phyloP scores from a whole-genome alignment of 2,888 invertebrate species.

The Anticlea derivata region DNA sequence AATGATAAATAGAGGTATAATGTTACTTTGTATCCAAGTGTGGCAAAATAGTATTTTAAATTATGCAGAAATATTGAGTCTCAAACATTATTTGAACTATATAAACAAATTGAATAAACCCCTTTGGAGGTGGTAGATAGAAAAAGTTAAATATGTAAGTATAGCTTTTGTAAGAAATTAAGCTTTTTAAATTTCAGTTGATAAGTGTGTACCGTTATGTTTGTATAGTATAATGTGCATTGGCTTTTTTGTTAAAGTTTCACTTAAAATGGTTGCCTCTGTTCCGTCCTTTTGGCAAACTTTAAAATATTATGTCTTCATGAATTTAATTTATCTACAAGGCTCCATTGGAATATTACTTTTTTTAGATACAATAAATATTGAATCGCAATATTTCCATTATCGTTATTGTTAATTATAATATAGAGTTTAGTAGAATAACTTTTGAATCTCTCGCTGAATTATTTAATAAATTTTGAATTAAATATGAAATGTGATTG shows the following conservation, averaged over 20 bases:
- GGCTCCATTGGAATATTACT: conserved; percentile 20
- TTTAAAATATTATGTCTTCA: conserved; percentile 27
- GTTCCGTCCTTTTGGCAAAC: conserved; percentile 53
- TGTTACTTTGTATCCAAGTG: conserved; percentile 13
- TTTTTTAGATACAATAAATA: neutral
- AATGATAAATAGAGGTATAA: conserved; percentile 19
- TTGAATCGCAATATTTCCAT: conserved; percentile 25
- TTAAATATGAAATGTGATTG: conserved; percentile 56
- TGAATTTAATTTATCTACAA: conserved; percentile 29
- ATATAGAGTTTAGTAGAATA: conserved; percentile 37
- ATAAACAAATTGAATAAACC: neutral
- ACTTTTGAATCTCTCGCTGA: conserved; percentile 45
- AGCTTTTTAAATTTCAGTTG: conserved; percentile 43
- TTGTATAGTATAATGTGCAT: conserved; percentile 3
- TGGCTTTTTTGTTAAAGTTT: conserved; percentile 11
- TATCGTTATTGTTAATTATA: conserved; percentile 20
- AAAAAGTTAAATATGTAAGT: conserved; percentile 28
- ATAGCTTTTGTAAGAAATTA: conserved; percentile 60
- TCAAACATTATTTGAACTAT: neutral
- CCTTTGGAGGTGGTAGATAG: conserved; percentile 24
- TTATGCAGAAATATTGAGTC: conserved; percentile 1
- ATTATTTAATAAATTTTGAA: conserved; percentile 45
- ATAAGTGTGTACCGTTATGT: conserved; percentile 24
- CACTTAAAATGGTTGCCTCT: conserved; percentile 22
- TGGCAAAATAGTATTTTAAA: conserved; percentile 4